Evolutionary conservation across 2,888 invertebrate genomes (phyloP).

Genomic region (Leptopilina myrica): DNA sequence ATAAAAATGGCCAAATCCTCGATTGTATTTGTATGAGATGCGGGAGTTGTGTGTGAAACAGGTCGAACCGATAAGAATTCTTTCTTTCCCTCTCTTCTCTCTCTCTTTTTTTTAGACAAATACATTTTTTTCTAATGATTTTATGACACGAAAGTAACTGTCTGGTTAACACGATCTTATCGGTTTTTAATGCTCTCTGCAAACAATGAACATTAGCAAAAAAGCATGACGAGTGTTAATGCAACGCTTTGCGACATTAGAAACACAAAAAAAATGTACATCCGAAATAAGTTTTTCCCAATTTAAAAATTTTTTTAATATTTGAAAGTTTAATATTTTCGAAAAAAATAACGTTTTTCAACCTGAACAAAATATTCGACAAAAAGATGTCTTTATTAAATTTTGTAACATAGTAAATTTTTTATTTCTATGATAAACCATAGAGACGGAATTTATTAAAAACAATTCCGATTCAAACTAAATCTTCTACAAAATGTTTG

Average conservation of each 20-base stretch:
- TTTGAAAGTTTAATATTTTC: too few relatives aligned
- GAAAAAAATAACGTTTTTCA: too few relatives aligned
- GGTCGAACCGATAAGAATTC: slow-evolving; percentile 39
- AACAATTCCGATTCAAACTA: background rate
- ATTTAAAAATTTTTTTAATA: too few relatives aligned
- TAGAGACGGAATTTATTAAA: background rate
- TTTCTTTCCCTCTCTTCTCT: too few relatives aligned
- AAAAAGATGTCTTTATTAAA: too few relatives aligned
- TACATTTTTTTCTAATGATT: slow-evolving; percentile 39
- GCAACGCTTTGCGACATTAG: background rate
- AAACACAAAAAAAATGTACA: background rate
- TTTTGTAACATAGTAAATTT: too few relatives aligned
- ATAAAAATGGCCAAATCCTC: slow-evolving; percentile 37
- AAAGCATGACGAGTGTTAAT: background rate
- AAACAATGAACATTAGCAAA: slow-evolving; percentile 17
- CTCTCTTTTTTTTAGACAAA: slow-evolving; percentile 14
- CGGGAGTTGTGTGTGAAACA: slow-evolving; percentile 32
- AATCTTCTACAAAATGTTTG: background rate
- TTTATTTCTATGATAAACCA: too few relatives aligned
- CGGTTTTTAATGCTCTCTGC: slow-evolving; percentile 16
- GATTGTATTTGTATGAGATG: slow-evolving; percentile 33
- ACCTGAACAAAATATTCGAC: too few relatives aligned
- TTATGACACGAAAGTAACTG: slow-evolving; percentile 41
- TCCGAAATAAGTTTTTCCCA: background rate
- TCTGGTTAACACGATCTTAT: slow-evolving; percentile 6